Evolutionary conservation across 2,797 vertebrate species (phyloP).

Genomic region (Falco berigora): DNA sequence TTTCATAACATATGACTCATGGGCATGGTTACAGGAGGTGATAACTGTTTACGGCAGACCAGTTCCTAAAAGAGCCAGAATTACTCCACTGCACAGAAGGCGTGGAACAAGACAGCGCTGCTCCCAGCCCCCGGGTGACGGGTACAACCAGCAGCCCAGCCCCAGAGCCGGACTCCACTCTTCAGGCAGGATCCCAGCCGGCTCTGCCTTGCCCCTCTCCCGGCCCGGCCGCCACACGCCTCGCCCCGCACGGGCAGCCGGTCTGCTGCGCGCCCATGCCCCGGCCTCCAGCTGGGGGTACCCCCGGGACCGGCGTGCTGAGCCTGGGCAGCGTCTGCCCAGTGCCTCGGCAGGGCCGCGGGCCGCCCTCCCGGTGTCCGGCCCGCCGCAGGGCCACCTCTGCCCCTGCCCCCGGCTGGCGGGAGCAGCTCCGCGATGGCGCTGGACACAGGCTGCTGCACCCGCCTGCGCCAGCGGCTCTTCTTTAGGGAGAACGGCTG

Average conservation of each 20-base stretch:
- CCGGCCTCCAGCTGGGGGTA: too few species aligned
- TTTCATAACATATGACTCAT: constrained; percentile 34
- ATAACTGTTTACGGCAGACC: constrained; percentile 19
- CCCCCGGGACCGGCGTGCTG: too few species aligned
- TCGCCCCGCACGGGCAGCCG: not conserved
- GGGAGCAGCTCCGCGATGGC: too few species aligned
- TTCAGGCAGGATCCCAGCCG: not conserved
- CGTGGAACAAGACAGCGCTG: not conserved
- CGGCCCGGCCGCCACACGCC: not conserved
- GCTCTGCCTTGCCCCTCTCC: not conserved
- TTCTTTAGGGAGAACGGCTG: too few species aligned
- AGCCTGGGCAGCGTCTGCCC: too few species aligned
- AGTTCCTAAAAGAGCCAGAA: not conserved
- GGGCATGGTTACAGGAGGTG: not conserved
- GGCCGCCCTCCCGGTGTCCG: too few species aligned
- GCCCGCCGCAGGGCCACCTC: too few species aligned
- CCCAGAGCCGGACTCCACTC: not conserved
- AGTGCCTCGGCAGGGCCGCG: too few species aligned
- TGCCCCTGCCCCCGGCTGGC: too few species aligned
- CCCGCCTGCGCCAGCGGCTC: too few species aligned
- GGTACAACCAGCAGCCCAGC: not conserved
- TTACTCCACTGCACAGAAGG: not conserved
- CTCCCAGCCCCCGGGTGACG: not conserved
- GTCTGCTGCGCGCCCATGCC: not conserved
- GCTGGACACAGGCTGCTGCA: too few species aligned